Evolutionary conservation across 1,140 invertebrate species (phyloP), one percentile per base, ranked within the genome.

Genomic region (Musca domestica): DNA sequence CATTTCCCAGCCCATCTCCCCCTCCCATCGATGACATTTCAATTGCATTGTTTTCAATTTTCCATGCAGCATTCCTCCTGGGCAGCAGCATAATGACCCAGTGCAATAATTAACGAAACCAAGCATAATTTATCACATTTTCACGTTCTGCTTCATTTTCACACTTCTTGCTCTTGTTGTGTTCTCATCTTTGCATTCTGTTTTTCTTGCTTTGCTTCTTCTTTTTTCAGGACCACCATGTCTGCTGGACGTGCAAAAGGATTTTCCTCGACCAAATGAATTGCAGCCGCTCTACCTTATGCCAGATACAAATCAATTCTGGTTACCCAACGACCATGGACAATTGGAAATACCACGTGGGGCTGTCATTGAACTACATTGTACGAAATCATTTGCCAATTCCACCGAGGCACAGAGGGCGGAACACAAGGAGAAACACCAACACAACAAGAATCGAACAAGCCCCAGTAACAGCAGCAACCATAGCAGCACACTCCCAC

Each of bases 261-360:
- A 80, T 34, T 67, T 80, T 20, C 72, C 77, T 0, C 17, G 15
- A 0, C 47, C 68, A 2, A 70, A 75, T 23, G 27, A 66, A 27
- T 23, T 64, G 14, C 77, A 80, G 51, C 77, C 77, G 19, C 71
- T 80, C 0, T 77, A 80, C 67, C 69, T 80, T 15, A 68, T 34
- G 10, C 77, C 71, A 0, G 30, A 69, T 6, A 71, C 71, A 10
- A 56, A 68, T n/a, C 54, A 51, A 15, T 79, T 76, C 47, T 80
- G 76, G 77, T 66, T 74, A 15, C 77, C 77, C 49, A 75, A 75
- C 34, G 56, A 17, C 1, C 14, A 67, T 0, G 77, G 77, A 2
- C 69, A 73, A 17, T 49, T 80, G 23, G 52, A 74, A 46, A 58
- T 80, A 15, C 70, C 74, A 51, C 70, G 64, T 9, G 75, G 74